phyloP scores from a whole-genome alignment of 2,797 vertebrate species.

The Somateria mollissima region DNA sequence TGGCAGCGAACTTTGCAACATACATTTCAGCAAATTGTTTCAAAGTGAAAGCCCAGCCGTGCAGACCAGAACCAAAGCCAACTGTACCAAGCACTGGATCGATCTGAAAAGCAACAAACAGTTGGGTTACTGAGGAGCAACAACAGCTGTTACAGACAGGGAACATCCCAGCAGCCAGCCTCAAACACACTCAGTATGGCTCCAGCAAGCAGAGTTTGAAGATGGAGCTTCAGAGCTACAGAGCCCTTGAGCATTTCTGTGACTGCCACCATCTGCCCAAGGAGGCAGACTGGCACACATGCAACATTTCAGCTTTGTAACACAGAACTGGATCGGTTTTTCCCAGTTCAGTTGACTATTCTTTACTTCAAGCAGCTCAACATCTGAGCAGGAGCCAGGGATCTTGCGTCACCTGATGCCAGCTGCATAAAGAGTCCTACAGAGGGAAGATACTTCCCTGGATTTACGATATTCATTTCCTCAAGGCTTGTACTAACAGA shows the following conservation, averaged over 20 bases:
- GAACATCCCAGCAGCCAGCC: accelerated
- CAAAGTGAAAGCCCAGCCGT: conserved; percentile 97
- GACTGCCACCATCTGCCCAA: neutral
- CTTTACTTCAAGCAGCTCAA: neutral
- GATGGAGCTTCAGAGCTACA: neutral
- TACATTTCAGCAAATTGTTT: conserved; percentile 99
- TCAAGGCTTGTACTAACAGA: neutral
- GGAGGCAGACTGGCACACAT: neutral
- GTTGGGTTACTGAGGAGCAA: neutral
- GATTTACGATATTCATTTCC: neutral
- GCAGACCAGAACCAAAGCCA: conserved; percentile 94
- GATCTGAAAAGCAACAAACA: conserved; percentile 74
- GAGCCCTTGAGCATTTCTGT: accelerated
- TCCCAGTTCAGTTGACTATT: neutral
- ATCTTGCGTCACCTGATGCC: neutral
- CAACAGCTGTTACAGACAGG: neutral
- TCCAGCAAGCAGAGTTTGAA: no score
- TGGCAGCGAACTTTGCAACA: conserved; percentile 91
- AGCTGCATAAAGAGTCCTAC: neutral
- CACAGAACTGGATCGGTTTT: accelerated
- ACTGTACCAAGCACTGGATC: conserved; percentile 91
- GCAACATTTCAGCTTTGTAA: accelerated
- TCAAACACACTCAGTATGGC: neutral
- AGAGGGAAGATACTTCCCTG: neutral
- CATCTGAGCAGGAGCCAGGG: neutral